Evolutionary conservation across 2,113 vertebrate species (phyloP).

Genomic region (Genyomyrus donnyi): DNA sequence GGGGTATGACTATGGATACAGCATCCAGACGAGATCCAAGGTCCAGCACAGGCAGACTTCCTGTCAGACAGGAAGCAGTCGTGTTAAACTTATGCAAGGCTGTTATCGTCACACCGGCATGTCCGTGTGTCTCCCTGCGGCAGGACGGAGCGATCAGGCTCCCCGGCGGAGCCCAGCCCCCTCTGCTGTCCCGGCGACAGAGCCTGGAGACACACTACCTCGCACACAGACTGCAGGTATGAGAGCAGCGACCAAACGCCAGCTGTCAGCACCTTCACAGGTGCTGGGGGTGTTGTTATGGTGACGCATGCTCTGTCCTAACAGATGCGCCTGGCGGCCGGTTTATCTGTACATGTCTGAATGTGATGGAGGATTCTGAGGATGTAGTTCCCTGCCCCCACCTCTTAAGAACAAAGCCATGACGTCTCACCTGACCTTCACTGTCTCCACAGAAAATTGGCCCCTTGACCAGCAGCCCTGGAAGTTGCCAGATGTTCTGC

Average conservation of each 20-base stretch:
- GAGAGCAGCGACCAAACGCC: background rate
- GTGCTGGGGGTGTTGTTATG: background rate
- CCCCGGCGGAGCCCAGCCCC: slow-evolving; percentile 60
- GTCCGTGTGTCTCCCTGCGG: slow-evolving; percentile 58
- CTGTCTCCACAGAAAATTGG: slow-evolving; percentile 63
- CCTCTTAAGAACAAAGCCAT: background rate
- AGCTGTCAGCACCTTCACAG: background rate
- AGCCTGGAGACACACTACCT: slow-evolving; percentile 87
- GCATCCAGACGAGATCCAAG: background rate
- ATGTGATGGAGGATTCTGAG: background rate
- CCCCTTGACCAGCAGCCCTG: slow-evolving; percentile 76
- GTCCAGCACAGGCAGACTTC: background rate
- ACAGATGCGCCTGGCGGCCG: background rate
- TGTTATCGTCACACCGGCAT: background rate
- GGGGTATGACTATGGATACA: background rate
- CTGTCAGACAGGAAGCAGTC: background rate
- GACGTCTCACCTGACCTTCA: slow-evolving; percentile 30
- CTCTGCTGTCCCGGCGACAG: slow-evolving; percentile 69
- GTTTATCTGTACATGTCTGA: background rate
- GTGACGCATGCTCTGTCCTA: background rate
- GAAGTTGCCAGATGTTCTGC: slow-evolving; percentile 86
- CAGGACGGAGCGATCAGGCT: slow-evolving; percentile 69
- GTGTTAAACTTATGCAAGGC: background rate
- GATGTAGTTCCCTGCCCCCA: background rate
- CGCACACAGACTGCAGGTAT: slow-evolving; percentile 84